A percentile compares a stretch with the other conserved stretches of the same genome.
phyloP scores from a whole-genome alignment of 92 coral and sea anemone species.

The Umimayanthus chanpuru region DNA sequence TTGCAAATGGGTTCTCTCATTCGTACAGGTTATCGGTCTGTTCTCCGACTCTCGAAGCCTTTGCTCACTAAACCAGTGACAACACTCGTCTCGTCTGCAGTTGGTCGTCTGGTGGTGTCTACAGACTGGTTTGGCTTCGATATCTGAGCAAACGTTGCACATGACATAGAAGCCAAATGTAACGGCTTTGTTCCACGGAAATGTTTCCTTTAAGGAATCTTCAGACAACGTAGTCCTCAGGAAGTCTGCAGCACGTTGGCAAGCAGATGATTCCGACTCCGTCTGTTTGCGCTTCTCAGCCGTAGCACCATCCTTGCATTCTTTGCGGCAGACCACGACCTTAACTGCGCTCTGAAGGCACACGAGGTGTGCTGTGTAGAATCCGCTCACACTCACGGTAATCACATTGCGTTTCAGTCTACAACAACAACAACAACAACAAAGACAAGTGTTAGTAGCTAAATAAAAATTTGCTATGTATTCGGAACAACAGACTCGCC shows the following conservation, averaged over 20 bases:
- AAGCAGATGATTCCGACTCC: slow-evolving; percentile 1
- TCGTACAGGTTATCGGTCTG: background rate
- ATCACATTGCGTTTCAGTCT: background rate
- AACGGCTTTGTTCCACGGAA: slow-evolving; percentile 16
- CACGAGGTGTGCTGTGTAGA: background rate
- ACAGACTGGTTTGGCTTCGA: background rate
- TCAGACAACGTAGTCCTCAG: slow-evolving; percentile 8
- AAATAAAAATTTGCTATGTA: too few relatives aligned
- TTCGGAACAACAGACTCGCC: too few relatives aligned
- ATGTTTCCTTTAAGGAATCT: background rate
- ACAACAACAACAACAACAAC: background rate
- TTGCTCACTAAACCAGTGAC: slow-evolving; percentile 17
- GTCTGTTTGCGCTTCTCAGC: background rate
- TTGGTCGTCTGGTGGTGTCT: background rate
- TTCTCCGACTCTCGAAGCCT: background rate
- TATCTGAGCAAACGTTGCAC: slow-evolving; percentile 24
- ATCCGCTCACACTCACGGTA: background rate
- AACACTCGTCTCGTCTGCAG: slow-evolving; percentile 26
- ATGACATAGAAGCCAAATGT: background rate
- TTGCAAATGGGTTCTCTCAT: background rate
- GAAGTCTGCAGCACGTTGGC: slow-evolving; percentile 22
- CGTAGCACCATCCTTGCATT: background rate
- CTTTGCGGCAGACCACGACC: background rate
- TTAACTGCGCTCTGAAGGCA: background rate
- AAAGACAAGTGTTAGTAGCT: background rate